Percentiles rank a stretch among this genome's conserved stretches.
Evolutionary conservation across 1,140 invertebrate genomes (phyloP).

Genomic region (Drosophila hydei): DNA sequence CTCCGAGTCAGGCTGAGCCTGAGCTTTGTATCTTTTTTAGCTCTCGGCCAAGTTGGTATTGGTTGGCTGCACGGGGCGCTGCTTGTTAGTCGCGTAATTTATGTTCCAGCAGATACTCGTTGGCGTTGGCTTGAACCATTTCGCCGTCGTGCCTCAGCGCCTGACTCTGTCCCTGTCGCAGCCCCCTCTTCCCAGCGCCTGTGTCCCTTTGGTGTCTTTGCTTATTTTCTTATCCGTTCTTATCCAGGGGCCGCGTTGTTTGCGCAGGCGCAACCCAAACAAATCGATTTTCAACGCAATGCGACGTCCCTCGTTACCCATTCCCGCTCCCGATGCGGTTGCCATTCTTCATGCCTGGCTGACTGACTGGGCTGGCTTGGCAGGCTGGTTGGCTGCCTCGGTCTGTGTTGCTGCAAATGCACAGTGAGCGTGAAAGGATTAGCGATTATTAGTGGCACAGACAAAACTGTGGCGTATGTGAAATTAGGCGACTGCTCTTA

Average conservation of each 20-base stretch:
- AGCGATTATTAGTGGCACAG: conserved; percentile 68
- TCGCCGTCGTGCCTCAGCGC: conserved; percentile 13
- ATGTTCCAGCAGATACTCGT: conserved; percentile 83
- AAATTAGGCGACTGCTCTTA: neutral
- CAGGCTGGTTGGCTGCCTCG: neutral
- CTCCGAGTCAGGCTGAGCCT: neutral
- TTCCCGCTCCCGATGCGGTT: conserved; percentile 8
- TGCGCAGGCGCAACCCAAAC: conserved; percentile 83
- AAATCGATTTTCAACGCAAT: conserved; percentile 83
- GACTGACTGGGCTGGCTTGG: neutral
- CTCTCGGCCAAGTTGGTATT: conserved; percentile 51
- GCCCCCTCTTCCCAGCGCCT: conserved; percentile 6
- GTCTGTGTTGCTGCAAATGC: conserved; percentile 45
- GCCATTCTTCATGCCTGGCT: conserved; percentile 24
- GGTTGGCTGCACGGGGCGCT: conserved; percentile 63
- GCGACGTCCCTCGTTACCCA: conserved; percentile 53
- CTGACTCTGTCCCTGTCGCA: neutral
- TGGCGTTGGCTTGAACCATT: conserved; percentile 72
- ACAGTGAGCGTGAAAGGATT: conserved; percentile 80
- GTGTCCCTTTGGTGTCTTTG: conserved; percentile 63
- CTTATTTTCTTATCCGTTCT: conserved; percentile 80
- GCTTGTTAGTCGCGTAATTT: conserved; percentile 84
- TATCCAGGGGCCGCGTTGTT: conserved; percentile 79
- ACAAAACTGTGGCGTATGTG: conserved; percentile 30
- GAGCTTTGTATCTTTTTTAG: conserved; percentile 69